phyloP scores from a whole-genome alignment of 2,888 invertebrate genomes.

The Tricholauxania praeusta region DNA sequence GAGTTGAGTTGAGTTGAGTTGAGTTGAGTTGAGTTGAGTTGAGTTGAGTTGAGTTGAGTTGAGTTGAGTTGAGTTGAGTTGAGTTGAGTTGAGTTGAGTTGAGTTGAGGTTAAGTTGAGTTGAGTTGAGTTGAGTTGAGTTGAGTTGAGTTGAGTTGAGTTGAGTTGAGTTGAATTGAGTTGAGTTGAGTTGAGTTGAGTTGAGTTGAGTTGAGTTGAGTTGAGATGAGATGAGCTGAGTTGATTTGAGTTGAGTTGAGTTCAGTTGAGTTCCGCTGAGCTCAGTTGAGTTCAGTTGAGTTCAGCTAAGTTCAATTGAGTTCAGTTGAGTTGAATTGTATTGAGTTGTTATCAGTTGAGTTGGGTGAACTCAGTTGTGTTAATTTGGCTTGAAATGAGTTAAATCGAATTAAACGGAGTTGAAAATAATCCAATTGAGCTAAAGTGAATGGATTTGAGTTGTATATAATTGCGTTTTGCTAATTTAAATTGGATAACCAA shows the following conservation, averaged over 20 bases:
- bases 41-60: neutral
- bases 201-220: constrained; percentile 2
- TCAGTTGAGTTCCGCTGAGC: neutral
- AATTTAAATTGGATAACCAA: no score
- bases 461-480: no score
- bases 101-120: neutral
- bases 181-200: neutral
- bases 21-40: neutral
- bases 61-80: neutral
- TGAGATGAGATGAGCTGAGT: neutral
- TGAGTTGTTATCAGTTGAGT: constrained; percentile 3
- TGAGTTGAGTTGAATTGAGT: constrained; percentile 5
- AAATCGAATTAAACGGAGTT: no score
- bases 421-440: neutral
- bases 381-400: neutral
- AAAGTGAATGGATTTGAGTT: neutral
- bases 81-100: neutral
- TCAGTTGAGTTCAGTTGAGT: neutral
- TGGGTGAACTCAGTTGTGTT: neutral
- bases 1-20: neutral
- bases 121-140: constrained; percentile 8
- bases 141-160: constrained; percentile 1
- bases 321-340: neutral
- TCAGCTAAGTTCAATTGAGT: neutral
- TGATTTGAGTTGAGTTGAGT: neutral